Evolutionary conservation across 2,888 invertebrate genomes (phyloP).

Genomic region (Erebia epiphron): DNA sequence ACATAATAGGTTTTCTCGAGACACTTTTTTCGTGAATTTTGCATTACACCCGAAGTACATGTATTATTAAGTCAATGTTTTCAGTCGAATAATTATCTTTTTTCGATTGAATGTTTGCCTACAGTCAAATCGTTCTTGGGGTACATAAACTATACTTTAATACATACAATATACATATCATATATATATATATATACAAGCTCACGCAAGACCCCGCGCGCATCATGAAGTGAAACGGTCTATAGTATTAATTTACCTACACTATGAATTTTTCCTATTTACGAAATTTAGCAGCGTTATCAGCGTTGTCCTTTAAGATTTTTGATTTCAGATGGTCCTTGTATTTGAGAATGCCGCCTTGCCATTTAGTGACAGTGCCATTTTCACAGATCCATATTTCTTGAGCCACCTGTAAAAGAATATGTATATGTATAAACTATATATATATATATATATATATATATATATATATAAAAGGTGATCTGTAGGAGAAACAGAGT

Average conservation of each 20-base stretch:
- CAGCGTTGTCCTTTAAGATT: slow-evolving; percentile 88
- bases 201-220: neutral
- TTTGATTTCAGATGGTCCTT: slow-evolving; percentile 96
- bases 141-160: neutral
- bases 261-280: slow-evolving; percentile 56
- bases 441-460: no score
- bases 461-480: no score
- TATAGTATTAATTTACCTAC: slow-evolving; percentile 29
- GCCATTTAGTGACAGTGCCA: slow-evolving; percentile 97
- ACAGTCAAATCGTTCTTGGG: no score
- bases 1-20: no score
- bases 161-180: slow-evolving; percentile 9
- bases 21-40: no score
- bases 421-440: neutral
- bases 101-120: no score
- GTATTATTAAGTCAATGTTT: no score
- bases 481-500: no score
- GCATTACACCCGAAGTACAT: no score
- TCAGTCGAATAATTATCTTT: no score
- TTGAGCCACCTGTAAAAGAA: slow-evolving; percentile 92
- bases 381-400: slow-evolving; percentile 99
- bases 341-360: slow-evolving; percentile 97
- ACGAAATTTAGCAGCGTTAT: slow-evolving; percentile 73
- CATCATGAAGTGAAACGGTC: neutral
- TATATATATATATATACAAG: slow-evolving; percentile 13